These are phyloP conservation scores for Mesorhabditis sp. DNA, from an alignment of 2,888 invertebrate genomes.

Conservation along the genomic window DNA sequence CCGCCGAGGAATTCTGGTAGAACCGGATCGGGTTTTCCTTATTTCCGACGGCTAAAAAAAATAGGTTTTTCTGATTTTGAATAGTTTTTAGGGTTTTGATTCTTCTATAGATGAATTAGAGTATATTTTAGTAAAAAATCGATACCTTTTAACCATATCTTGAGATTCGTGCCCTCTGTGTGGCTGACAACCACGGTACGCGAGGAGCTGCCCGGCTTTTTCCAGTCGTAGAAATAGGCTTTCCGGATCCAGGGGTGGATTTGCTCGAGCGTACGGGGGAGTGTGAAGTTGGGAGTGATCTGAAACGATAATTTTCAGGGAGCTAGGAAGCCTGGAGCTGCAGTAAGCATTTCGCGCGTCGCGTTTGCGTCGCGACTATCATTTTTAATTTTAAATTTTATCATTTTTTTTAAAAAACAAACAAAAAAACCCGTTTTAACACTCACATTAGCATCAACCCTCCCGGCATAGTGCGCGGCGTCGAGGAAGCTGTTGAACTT, in stretches of 20 bases:
- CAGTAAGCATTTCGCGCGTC: too few relatives aligned
- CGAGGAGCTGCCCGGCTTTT: conserved; percentile 16
- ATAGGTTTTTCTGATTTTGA: neutral
- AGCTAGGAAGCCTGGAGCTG: too few relatives aligned
- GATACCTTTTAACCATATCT: conserved; percentile 41
- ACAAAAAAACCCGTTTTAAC: too few relatives aligned
- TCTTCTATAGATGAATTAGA: too few relatives aligned
- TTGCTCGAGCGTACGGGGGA: conserved; percentile 41
- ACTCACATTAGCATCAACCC: too few relatives aligned
- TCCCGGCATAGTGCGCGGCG: conserved; percentile 46
- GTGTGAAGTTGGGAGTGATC: conserved; percentile 37
- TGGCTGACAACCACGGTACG: conserved; percentile 49
- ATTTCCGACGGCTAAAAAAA: conserved; percentile 28
- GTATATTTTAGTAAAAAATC: too few relatives aligned
- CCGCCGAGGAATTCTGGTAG: conserved; percentile 51
- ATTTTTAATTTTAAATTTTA: too few relatives aligned
- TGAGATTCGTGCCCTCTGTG: conserved; percentile 51
- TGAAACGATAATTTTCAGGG: conserved; percentile 9
- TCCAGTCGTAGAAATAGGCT: conserved; percentile 42
- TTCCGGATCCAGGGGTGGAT: conserved; percentile 50
- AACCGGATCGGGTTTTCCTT: conserved; percentile 39
- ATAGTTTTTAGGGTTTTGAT: neutral
- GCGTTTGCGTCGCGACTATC: too few relatives aligned
- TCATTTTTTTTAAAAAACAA: too few relatives aligned
- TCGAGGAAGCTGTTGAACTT: conserved; percentile 45